Base-by-base conservation (phyloP, 2,113 vertebrate genomes). In the Paedocypris sp. region DNA sequence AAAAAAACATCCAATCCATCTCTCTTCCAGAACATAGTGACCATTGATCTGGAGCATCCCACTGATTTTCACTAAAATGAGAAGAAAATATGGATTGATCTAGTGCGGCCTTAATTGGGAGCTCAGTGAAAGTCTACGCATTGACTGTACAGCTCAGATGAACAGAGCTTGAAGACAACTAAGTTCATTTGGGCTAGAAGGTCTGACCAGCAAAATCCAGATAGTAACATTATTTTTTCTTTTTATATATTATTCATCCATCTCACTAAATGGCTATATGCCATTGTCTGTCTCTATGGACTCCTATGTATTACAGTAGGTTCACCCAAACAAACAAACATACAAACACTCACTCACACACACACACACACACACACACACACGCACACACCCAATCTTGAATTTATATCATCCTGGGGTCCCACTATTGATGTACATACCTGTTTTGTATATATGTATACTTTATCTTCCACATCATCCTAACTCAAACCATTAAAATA, bases 91-190 rank as follows among this genome's bases (percentile, higher is more conserved):
- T 71, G 67, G 57, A 82, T 78, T 82, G 79, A 83, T 85, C 73
- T 74, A 78, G 80, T 77, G 80, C 63, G 71, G 69, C 69, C 73
- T 73, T 79, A 82, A 84, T 80, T 79, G 70, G 76, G 78, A 79
- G 73, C 74, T 76, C 72, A 77, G 77, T 82, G 75, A 79, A 78
- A 80, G 64, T 75, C 58, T 53, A 72, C 49, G 67, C 79, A 80
- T 73, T 67, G 79, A 81, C 74, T 68, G 52, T 45, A 57, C 23
- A 45, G 18, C 19, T 28, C n/a, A 42, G 48, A 62, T 12, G n/a
- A 58, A 43, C 38, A 58, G 20, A 54, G 13, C 28, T 16, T 53
- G 15, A 67, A 19, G 36, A 46, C 16, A 11, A 32, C 39, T 70
- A 45, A 19, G 35, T 46, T 49, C 54, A 53, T 16, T 49, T 31